Evolutionary conservation across 2,888 invertebrate genomes (phyloP), one percentile per base, ranked within the genome.

Genomic region (Caenorhabditis afra): DNA sequence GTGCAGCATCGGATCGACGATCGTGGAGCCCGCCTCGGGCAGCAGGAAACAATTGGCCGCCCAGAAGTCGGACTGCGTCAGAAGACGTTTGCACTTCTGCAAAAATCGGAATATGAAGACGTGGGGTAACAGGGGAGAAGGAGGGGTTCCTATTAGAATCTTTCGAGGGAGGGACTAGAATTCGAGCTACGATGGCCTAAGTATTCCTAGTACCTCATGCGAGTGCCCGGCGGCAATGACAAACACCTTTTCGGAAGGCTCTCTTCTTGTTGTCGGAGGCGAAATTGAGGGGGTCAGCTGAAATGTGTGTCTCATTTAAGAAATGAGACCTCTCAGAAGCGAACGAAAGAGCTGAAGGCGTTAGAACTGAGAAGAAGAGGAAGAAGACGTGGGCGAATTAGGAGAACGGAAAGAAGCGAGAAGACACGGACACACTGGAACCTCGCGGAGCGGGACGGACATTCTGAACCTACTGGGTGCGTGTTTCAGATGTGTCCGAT

Each of bases 21-120:
- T 81, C 0, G 88, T 89, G 14, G 86, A 84, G 37, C 88, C 88
- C 12, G 89, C 89, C 77, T 89, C 89, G 0, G 89, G 87, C 11
- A 88, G 84, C 23, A 88, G 52, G 39, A 87, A 82, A 44, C 75
- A 67, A 1, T 85, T 84, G 44, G 77, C 57, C 23, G 73, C 62
- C 84, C 86, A 86, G 35, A 86, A 71, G 55, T 71, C 71, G 57
- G 71, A 64, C 55, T 71, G 71, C 7, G 71, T 74, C 50, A 74
- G 66, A 11, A 66, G 65, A 4, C 65, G 66, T 66, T 66, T 67
- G 59, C 70, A 77, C 41, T 59, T 70, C 61, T 66, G 67, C 10
- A 67, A 75, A 14, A 20, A 18, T 39, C 1, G 39, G 18, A 37
- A 14, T 10, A 29, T 12, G 7, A 10, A 22, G 16, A 49, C 1